Evolutionary conservation across 1,140 invertebrate genomes (phyloP).

Genomic region (Tetramorium parvispinum): DNA sequence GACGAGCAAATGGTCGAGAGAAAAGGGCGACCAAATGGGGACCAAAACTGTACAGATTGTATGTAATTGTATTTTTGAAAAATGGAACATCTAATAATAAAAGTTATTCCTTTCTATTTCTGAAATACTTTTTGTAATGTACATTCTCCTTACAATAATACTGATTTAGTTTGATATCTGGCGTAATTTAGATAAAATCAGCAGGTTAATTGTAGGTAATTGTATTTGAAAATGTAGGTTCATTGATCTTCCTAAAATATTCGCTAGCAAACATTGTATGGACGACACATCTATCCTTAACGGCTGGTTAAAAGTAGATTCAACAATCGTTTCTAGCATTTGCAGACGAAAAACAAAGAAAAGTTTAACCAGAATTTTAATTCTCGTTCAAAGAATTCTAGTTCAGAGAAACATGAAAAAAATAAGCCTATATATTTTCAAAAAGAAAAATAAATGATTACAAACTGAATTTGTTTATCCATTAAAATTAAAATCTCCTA

Average conservation of each 20-base stretch:
- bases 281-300: conserved; percentile 5
- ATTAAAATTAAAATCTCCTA: not conserved
- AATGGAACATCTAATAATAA: conserved; percentile 2
- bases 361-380: not conserved
- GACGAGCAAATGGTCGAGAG: conserved; percentile 26
- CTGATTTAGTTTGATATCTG: not conserved
- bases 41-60: not conserved
- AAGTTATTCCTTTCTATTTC: not conserved
- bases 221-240: not conserved
- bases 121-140: not conserved
- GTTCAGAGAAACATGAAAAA: not conserved
- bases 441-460: not conserved
- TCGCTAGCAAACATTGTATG: not conserved
- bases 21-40: not conserved
- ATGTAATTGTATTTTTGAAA: not conserved
- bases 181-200: not conserved
- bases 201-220: too few relatives aligned
- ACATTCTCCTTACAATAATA: not conserved
- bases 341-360: not conserved
- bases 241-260: conserved; percentile 18
- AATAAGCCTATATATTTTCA: not conserved
- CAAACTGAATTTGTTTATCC: not conserved
- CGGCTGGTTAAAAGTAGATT: not conserved
- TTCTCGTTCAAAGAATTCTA: not conserved
- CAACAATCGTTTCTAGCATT: not conserved